These are phyloP conservation scores for Drosophila nikananu DNA, from an alignment of 1,140 invertebrate genomes.

Conservation along the genomic window DNA sequence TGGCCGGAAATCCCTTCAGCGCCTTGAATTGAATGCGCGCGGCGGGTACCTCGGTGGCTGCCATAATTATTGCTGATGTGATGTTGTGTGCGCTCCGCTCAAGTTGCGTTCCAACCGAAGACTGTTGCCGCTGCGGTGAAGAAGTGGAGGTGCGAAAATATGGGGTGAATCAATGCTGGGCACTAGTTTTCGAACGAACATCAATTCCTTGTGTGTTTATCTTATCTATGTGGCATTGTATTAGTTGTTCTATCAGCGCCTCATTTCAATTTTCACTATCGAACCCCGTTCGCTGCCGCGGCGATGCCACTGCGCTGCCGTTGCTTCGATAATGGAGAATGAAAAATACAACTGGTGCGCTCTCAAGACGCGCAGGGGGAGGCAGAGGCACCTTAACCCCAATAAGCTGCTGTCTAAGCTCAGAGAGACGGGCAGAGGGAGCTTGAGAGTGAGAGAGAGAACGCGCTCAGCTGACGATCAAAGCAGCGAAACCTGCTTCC, in stretches of 20 bases:
- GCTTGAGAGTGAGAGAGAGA: not conserved
- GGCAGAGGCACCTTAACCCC: conserved; percentile 28
- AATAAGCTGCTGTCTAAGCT: conserved; percentile 22
- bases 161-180: conserved; percentile 28
- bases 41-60: conserved; percentile 29
- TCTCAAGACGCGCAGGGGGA: not conserved
- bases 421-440: not conserved
- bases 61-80: conserved; percentile 13
- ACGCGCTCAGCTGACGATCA: conserved; percentile 18
- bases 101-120: conserved; percentile 3
- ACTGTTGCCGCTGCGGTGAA: conserved; percentile 13
- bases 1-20: conserved; percentile 85
- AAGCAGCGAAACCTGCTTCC: conserved; percentile 8
- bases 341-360: conserved; percentile 12
- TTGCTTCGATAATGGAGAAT: conserved; percentile 37
- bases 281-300: conserved; percentile 18
- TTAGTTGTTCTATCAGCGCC: conserved; percentile 6
- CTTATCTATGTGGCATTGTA: conserved; percentile 46
- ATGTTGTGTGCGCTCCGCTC: conserved; percentile 2
- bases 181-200: conserved; percentile 21
- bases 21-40: conserved; percentile 76
- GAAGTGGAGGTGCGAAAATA: conserved; percentile 16
- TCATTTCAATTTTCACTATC: conserved; percentile 35
- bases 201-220: conserved; percentile 29
- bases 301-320: conserved; percentile 5